Percentiles rank a stretch among this genome's conserved stretches.
phyloP scores from a whole-genome alignment of 37 sponge, comb jelly and placozoan genomes.

The Spongia lamella region DNA sequence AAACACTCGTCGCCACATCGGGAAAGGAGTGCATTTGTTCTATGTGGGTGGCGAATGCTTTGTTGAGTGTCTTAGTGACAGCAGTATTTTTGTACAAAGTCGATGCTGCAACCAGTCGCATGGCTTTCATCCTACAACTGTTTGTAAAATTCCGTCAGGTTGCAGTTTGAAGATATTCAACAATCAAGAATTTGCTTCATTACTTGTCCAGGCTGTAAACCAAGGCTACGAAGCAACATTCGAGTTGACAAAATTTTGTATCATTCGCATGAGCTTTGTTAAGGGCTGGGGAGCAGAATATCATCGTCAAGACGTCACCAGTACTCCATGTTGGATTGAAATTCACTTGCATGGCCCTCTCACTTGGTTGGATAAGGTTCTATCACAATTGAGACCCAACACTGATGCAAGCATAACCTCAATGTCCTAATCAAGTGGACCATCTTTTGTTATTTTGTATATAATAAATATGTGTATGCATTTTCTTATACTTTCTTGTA shows the following conservation, averaged over 20 bases:
- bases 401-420: too few species aligned
- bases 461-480: too few species aligned
- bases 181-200: conserved; percentile 93
- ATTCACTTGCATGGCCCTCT: conserved; percentile 94
- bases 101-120: conserved; percentile 90
- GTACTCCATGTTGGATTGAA: conserved; percentile 98
- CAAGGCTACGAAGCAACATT: conserved; percentile 90
- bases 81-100: conserved; percentile 93
- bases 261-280: conserved; percentile 96
- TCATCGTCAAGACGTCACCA: conserved; percentile 95
- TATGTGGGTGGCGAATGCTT: conserved; percentile 94
- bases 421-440: too few species aligned
- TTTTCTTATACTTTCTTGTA: too few species aligned
- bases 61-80: conserved; percentile 94
- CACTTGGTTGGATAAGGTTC: conserved; percentile 91
- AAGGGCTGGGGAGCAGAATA: conserved; percentile 99
- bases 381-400: conserved; percentile 74
- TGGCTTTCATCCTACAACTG: conserved; percentile 94
- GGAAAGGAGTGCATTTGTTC: conserved; percentile 92
- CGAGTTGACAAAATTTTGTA: conserved; percentile 94
- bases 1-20: conserved; percentile 94
- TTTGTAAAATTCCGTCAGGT: conserved; percentile 92
- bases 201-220: conserved; percentile 84
- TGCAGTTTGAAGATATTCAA: conserved; percentile 97
- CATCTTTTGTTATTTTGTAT: too few species aligned